These are phyloP conservation scores for Drosophila elegans DNA, from an alignment of 1,140 invertebrate species.

Conservation along the genomic window DNA sequence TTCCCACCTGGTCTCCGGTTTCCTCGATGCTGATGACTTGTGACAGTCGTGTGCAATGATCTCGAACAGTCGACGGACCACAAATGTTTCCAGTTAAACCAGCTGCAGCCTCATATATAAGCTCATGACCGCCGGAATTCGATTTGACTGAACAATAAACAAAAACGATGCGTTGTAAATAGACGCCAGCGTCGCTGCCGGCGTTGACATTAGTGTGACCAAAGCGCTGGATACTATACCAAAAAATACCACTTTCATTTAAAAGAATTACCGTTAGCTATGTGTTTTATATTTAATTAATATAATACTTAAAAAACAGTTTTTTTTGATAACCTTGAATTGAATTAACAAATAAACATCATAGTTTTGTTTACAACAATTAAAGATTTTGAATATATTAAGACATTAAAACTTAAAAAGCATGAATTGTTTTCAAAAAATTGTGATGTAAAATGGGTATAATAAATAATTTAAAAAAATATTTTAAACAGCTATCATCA, in stretches of 20 bases:
- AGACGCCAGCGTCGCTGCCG: conserved; percentile 18
- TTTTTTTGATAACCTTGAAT: neutral
- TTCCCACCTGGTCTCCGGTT: neutral
- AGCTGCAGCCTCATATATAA: conserved; percentile 45
- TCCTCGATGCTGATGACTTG: conserved; percentile 1
- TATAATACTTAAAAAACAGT: neutral
- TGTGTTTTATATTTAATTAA: neutral
- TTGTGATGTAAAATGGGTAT: no score
- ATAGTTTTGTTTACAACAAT: no score
- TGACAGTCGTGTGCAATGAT: conserved; percentile 26
- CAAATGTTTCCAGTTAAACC: conserved; percentile 51
- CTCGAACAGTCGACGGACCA: conserved; percentile 16
- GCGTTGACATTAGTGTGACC: neutral
- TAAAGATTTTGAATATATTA: no score
- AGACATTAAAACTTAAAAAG: no score
- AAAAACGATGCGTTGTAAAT: conserved; percentile 39
- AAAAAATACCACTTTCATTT: neutral
- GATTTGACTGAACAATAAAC: conserved; percentile 31
- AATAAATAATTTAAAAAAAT: no score
- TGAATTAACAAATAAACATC: no score
- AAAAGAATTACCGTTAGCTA: neutral
- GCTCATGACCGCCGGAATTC: conserved; percentile 1
- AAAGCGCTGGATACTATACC: neutral
- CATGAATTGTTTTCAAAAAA: no score
- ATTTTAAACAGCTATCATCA: no score